phyloP scores from a whole-genome alignment of 2,113 vertebrate genomes.

The Heterotilapia buettikoferi region DNA sequence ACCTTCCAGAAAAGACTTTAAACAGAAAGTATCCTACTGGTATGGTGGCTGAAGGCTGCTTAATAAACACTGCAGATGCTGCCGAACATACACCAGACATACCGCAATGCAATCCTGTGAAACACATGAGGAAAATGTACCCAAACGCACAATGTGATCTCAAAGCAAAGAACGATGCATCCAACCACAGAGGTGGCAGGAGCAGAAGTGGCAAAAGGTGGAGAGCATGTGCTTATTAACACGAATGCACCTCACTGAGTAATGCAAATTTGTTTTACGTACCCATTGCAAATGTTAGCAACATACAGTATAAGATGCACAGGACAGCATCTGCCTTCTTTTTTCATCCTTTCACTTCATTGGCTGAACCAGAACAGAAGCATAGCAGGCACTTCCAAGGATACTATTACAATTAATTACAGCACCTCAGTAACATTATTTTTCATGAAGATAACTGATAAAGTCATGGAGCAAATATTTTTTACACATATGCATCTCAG shows the following conservation, averaged over 20 bases:
- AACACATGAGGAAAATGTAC: not conserved
- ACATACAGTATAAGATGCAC: not conserved
- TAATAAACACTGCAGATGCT: not conserved
- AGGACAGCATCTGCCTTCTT: not conserved
- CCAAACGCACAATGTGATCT: not conserved
- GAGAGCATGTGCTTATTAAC: not conserved
- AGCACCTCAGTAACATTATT: not conserved
- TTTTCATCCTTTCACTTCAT: not conserved
- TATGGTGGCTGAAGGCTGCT: not conserved
- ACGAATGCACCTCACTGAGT: not conserved
- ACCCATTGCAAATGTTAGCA: not conserved
- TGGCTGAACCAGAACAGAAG: not conserved
- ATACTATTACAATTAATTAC: not conserved
- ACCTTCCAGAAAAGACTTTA: not conserved
- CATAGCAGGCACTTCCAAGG: not conserved
- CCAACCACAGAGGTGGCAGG: not conserved
- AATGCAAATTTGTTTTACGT: not conserved
- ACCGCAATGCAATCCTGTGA: not conserved
- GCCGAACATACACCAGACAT: not conserved
- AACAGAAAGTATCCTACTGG: not conserved
- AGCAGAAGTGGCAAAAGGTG: not conserved
- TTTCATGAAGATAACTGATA: not conserved
- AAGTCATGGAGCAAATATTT: not conserved
- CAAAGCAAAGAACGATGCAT: not conserved
- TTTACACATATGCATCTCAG: not conserved